A percentile compares a stretch with the other conserved stretches of the same genome.
These are phyloP conservation scores for Sinopyrophorus schimmeli DNA, from an alignment of 2,888 invertebrate species.

Conservation along the genomic window DNA sequence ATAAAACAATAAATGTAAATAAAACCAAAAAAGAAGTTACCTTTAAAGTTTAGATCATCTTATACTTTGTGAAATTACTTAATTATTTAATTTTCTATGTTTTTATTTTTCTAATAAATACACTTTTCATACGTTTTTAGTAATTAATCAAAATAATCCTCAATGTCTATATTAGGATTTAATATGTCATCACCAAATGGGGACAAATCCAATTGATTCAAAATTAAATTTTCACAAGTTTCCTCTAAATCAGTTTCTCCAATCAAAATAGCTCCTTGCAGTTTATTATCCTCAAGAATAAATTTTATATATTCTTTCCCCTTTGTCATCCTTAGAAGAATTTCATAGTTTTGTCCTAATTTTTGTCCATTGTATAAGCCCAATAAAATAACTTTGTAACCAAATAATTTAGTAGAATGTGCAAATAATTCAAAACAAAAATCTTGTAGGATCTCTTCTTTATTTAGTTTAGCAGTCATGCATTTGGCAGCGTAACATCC, in stretches of 20 bases:
- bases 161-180: slow-evolving; percentile 95
- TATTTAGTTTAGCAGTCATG: slow-evolving; percentile 70
- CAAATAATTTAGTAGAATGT: slow-evolving; percentile 94
- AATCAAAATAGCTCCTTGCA: slow-evolving; percentile 93
- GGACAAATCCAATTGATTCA: slow-evolving; percentile 89
- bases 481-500: slow-evolving; percentile 90
- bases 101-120: too few relatives aligned
- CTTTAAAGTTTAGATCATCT: slow-evolving; percentile 43
- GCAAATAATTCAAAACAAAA: slow-evolving; percentile 98
- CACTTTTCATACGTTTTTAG: too few relatives aligned
- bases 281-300: slow-evolving; percentile 77
- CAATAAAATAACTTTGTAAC: slow-evolving; percentile 87
- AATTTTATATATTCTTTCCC: slow-evolving; percentile 84
- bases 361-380: slow-evolving; percentile 94
- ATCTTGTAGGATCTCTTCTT: slow-evolving; percentile 76
- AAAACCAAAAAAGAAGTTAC: slow-evolving; percentile 47
- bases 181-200: slow-evolving; percentile 89
- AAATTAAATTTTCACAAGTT: slow-evolving; percentile 95
- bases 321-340: slow-evolving; percentile 81
- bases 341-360: slow-evolving; percentile 77
- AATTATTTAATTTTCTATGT: not conserved
- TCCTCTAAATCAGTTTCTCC: slow-evolving; percentile 98
- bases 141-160: slow-evolving; percentile 98
- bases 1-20: slow-evolving; percentile 42
- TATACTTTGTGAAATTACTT: not conserved